Evolutionary conservation across 2,888 invertebrate genomes (phyloP), one percentile per base, ranked within the genome.

Genomic region (Conomelus anceps): DNA sequence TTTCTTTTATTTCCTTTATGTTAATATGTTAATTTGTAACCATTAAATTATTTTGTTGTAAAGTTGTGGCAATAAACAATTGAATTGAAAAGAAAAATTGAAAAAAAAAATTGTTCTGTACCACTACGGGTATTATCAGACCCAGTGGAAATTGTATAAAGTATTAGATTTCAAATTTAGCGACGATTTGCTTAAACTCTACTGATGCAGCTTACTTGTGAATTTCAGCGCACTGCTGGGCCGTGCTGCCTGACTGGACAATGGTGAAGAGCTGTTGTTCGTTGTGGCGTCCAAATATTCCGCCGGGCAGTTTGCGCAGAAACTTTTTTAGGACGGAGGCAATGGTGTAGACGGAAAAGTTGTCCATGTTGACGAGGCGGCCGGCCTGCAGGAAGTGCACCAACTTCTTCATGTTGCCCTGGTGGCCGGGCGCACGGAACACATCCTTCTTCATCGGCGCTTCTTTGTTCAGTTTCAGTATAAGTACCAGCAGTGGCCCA

Each of bases 321-420:
- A 99, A 99, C 94, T 99, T 99, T 95, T 99, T 99, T 91, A 99
- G 95, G 90, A 99, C 99, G 94, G 99, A 99, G 90, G 99, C 99
- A 92, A 99, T 98, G 24, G 99, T 99, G 94, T 99, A 99, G 91
- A 99, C 98, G 91, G 98, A 98, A 93, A 98, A 98, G 93, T 98
- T 98, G 93, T 98, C 98, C 92, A 98, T 97, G 94, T 98, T 98
- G 90, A 98, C 97, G 91, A 98, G 94, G 89, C 98, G 95, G 84
- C 98, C 98, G 90, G 97, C 96, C 94, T 98, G 98, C 91, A 98
- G 95, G 93, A 98, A 98, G 93, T 98, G 98, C 92, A 97, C 97
- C 84, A 98, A 94, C 93, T 98, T 98, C 93, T 98, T 98, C 97
- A 98, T 98, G 91, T 97, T 97, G 22, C 97, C 98, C 94, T 98